Conservation (phyloP, 2,113 vertebrate species). For the Lonchura striata region DNA sequence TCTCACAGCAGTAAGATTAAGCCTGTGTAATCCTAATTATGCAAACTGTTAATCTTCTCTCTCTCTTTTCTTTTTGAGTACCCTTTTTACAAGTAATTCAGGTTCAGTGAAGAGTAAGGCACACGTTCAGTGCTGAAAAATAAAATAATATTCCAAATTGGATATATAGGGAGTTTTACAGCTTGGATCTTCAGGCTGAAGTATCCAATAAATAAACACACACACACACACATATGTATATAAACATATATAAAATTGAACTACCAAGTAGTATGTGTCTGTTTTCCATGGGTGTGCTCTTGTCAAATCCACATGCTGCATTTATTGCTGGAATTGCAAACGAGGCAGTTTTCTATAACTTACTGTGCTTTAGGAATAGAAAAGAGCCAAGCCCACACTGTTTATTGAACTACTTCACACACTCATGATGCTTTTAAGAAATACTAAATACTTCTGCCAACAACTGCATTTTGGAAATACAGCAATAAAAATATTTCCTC, state of each 20-base stretch:
- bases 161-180: not conserved
- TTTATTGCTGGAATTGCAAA: not conserved
- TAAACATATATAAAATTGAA: not conserved
- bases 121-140: not conserved
- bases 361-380: slow-evolving; percentile 27
- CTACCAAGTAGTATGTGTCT: not conserved
- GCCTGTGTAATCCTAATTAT: not conserved
- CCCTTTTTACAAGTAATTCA: not conserved
- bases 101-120: not conserved
- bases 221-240: not conserved
- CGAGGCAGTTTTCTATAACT: not conserved
- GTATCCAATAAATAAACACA: not conserved
- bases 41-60: not conserved
- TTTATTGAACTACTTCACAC: not conserved
- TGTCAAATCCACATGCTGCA: not conserved
- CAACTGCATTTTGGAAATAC: not conserved
- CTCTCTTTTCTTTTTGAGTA: not conserved
- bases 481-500: slow-evolving; percentile 42
- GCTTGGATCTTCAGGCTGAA: not conserved
- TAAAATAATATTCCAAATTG: not conserved
- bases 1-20: not conserved
- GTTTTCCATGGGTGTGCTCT: not conserved
- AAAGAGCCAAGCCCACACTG: not conserved
- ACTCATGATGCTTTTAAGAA: not conserved
- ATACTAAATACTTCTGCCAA: not conserved